phyloP scores from a whole-genome alignment of 1,140 invertebrate genomes.

The Meloidogyne floridensis region DNA sequence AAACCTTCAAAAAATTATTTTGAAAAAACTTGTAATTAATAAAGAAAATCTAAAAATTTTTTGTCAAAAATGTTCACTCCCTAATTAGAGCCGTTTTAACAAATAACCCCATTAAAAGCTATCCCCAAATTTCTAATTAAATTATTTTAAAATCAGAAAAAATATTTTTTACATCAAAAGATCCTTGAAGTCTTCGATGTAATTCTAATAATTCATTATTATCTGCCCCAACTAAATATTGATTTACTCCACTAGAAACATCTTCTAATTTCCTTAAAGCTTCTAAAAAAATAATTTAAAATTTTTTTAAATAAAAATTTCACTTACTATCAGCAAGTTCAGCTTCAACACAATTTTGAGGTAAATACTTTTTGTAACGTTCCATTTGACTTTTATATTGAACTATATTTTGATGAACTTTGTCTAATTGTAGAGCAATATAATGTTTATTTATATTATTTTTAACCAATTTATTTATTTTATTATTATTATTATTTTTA shows the following conservation, averaged over 20 bases:
- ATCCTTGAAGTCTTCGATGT: slow-evolving; percentile 46
- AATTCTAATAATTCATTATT: slow-evolving; percentile 45
- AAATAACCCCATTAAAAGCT: too few relatives aligned
- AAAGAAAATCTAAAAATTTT: too few relatives aligned
- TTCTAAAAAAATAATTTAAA: slow-evolving; percentile 41
- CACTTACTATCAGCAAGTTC: slow-evolving; percentile 48
- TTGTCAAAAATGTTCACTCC: too few relatives aligned
- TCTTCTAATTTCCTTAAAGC: slow-evolving; percentile 46
- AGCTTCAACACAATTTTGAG: slow-evolving; percentile 32
- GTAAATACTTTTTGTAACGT: slow-evolving; percentile 44
- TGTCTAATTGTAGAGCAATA: slow-evolving; percentile 54
- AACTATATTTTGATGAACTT: slow-evolving; percentile 55
- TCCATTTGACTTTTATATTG: slow-evolving; percentile 56
- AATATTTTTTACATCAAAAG: slow-evolving; percentile 25
- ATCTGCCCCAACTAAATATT: slow-evolving; percentile 42
- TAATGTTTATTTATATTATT: slow-evolving; percentile 46
- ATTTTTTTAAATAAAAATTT: not conserved
- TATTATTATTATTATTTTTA: not conserved
- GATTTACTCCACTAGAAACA: slow-evolving; percentile 49
- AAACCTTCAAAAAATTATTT: slow-evolving; percentile 49
- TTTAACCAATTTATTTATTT: not conserved
- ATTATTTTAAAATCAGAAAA: not conserved
- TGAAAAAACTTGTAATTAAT: not conserved
- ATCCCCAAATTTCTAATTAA: too few relatives aligned
- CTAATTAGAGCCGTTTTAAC: too few relatives aligned